Conservation (phyloP, 2,797 vertebrate genomes). For the Microchirus variegatus region DNA sequence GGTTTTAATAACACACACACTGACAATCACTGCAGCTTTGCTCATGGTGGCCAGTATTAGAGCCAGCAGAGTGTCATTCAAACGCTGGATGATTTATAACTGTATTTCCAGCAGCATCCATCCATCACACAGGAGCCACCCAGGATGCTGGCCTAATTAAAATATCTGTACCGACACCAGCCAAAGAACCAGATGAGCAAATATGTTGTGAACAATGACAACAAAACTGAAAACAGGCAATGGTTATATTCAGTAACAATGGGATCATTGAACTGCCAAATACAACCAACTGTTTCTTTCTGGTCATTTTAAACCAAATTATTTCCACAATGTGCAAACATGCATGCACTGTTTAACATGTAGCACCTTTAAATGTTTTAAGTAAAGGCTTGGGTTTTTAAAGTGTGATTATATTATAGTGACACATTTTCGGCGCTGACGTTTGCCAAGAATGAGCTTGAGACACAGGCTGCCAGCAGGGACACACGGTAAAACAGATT, state of each 20-base stretch:
- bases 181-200: conserved; percentile 29
- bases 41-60: conserved; percentile 33
- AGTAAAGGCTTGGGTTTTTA: too few species aligned
- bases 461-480: too few species aligned
- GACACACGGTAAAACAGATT: too few species aligned
- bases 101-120: conserved; percentile 54
- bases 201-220: conserved; percentile 1
- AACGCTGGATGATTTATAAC: conserved; percentile 70
- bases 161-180: conserved; percentile 48
- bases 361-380: too few species aligned
- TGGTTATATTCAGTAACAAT: not conserved
- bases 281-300: not conserved
- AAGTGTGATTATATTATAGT: too few species aligned
- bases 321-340: too few species aligned
- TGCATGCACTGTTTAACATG: too few species aligned
- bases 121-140: conserved; percentile 60
- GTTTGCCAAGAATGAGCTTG: too few species aligned
- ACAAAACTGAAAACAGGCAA: conserved; percentile 4
- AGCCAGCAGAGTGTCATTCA: conserved; percentile 65
- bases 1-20: conserved; percentile 43
- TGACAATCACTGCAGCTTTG: conserved; percentile 46
- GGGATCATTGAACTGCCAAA: not conserved
- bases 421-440: too few species aligned
- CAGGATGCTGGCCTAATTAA: conserved; percentile 64
- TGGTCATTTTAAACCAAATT: too few species aligned